Evolutionary conservation across 2,888 invertebrate species (phyloP).

Genomic region (Orthosia gracilis): DNA sequence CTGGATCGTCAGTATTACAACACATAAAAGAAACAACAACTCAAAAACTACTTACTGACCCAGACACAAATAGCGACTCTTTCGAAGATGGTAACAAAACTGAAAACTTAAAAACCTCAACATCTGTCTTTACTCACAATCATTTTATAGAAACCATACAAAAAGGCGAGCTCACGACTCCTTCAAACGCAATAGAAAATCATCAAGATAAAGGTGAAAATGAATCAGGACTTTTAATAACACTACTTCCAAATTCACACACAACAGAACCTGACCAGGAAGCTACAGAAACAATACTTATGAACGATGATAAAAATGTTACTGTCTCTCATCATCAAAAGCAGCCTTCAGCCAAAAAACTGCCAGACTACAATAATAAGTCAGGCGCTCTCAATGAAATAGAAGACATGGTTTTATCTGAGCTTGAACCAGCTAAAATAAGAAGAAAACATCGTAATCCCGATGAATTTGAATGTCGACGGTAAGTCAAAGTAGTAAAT

Average conservation of each 20-base stretch:
- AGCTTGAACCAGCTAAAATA: conserved; percentile 81
- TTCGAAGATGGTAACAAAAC: neutral
- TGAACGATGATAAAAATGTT: conserved; percentile 31
- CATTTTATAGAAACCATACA: conserved; percentile 2
- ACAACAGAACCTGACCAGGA: conserved; percentile 5
- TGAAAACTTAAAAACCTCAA: conserved; percentile 29
- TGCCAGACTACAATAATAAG: conserved; percentile 67
- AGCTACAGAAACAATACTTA: neutral
- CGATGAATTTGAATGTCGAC: conserved; percentile 84
- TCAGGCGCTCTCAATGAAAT: conserved; percentile 69
- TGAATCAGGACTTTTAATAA: conserved; percentile 20
- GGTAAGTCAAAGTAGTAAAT: conserved; percentile 72
- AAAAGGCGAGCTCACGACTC: conserved; percentile 22
- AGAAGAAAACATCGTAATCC: conserved; percentile 79
- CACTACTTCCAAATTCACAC: conserved; percentile 23
- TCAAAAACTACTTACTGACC: neutral
- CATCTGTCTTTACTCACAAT: conserved; percentile 15
- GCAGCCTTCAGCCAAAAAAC: conserved; percentile 58
- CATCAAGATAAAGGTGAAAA: neutral
- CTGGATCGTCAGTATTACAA: conserved; percentile 72
- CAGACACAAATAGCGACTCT: neutral
- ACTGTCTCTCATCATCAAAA: conserved; percentile 35
- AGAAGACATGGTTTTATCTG: conserved; percentile 74
- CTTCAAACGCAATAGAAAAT: neutral
- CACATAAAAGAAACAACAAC: conserved; percentile 27